Evolutionary conservation across 1,140 invertebrate genomes (phyloP), one percentile per base, ranked within the genome.

Genomic region (Eupristina koningsbergeri): DNA sequence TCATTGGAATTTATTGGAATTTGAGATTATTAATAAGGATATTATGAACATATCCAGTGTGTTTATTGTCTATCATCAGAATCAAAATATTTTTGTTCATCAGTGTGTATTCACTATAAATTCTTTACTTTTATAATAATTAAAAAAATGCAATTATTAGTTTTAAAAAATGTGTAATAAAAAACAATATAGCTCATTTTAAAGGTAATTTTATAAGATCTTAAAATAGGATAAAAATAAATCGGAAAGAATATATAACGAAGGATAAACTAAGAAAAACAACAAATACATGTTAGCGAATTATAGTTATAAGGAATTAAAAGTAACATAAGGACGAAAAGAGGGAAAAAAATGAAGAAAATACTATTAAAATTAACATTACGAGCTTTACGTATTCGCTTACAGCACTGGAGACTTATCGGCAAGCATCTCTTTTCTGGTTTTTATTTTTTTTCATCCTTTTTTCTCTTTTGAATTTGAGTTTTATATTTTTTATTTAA

Each of bases 331-430:
- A 15, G 45, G 6, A 78, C 64, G 19, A 9, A 83, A 36, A 58
- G 61, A 67, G 61, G 26, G 22, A n/a, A n/a, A 64, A 82, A 41
- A 75, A 76, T 64, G 67, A 50, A 15, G 78, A 7, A 29, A 63
- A 67, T 36, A 69, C 3, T 53, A 47, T 50, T 45, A 45, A 50
- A 39, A 50, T 36, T 63, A n/a, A 45, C 71, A 34, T 84, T 84
- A 84, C 61, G 77, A 76, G 77, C 9, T 63, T 36, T 84, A 84
- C 78, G 78, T 80, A 78, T 58, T 76, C 69, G 71, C 83, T 80
- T 80, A 76, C 76, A 77, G 83, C 77, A 76, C 15, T 80, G 75
- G 34, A 64, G 76, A 41, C 78, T 84, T 80, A 80, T 84, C 58
- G 78, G 69, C 26, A 3, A 45, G 63, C 19, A 50, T 26, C 22